Base-by-base conservation (phyloP, 1,140 invertebrate genomes). In the Anoplophora glabripennis region DNA sequence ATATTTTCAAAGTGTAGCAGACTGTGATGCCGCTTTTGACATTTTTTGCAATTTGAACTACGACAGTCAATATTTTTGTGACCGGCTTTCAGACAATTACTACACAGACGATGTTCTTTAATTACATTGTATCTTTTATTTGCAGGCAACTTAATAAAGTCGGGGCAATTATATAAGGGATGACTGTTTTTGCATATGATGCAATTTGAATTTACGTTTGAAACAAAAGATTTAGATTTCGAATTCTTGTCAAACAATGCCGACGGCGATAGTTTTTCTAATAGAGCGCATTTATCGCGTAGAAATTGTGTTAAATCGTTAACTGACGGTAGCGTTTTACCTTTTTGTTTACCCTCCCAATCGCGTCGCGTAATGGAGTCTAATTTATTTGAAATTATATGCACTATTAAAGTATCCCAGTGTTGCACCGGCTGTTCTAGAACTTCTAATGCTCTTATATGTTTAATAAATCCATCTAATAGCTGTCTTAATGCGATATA, bases 341-440 rank as follows among this genome's bases (percentile, higher is more conserved):
- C 35, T 57, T 28, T 28, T 14, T 18, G 14, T 10, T 15, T 14
- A 15, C 48, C 53, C 40, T 71, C 62, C 67, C 66, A 71, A 34
- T 64, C 64, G 11, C 57, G 52, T 38, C 45, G 41, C 7, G 65
- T 67, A 12, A 33, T 15, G 34, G 18, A 47, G 18, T 66, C 68
- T 11, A 70, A 59, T 63, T 67, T 71, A 21, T 12, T 54, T n/a
- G 38, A 42, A 28, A 66, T 42, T 11, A 63, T 12, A 53, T 65
- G 51, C 11, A 70, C 49, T 18, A 65, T 12, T 53, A 62, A 48
- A 12, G 35, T 48, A 35, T 56, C 63, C 59, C 59, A 64, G n/a
- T 54, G 41, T 7, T 61, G 9, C 18, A 46, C 55, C 11, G 54
- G 55, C n/a, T 49, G 37, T 7, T 53, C 48, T 15, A 66, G 33